These are phyloP conservation scores for Willisornis vidua DNA, from an alignment of 2,113 vertebrate species.

Conservation along the genomic window DNA sequence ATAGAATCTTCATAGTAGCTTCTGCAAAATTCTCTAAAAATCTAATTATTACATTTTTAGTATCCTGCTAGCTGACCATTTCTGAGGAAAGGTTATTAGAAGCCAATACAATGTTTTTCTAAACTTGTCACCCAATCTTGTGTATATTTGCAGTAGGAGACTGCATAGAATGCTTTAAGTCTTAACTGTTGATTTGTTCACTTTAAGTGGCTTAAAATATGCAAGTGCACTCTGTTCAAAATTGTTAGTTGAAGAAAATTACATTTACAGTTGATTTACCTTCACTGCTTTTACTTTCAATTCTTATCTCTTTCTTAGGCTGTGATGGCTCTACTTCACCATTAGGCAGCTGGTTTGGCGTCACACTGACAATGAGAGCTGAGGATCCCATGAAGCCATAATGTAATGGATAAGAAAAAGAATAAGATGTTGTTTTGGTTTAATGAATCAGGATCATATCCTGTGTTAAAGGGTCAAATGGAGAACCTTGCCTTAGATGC, in stretches of 20 bases:
- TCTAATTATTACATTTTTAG: background rate
- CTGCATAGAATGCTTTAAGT: background rate
- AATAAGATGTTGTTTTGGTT: background rate
- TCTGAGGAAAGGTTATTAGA: background rate
- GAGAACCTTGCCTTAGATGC: background rate
- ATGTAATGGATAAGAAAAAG: background rate
- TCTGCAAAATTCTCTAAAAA: background rate
- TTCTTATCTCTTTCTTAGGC: background rate
- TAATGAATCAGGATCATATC: background rate
- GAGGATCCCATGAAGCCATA: background rate
- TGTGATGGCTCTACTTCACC: background rate
- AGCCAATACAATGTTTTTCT: background rate
- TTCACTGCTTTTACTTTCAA: background rate
- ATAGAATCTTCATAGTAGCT: background rate
- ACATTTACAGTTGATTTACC: background rate
- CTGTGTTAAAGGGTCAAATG: background rate
- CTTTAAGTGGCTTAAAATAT: background rate
- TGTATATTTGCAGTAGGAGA: background rate
- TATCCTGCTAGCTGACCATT: background rate
- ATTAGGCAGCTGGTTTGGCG: background rate
- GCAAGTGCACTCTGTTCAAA: background rate
- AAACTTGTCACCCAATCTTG: background rate
- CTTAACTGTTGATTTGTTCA: background rate
- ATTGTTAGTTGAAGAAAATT: background rate
- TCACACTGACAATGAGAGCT: background rate